phyloP scores from a whole-genome alignment of 2,113 vertebrate species.

The Charina bottae region DNA sequence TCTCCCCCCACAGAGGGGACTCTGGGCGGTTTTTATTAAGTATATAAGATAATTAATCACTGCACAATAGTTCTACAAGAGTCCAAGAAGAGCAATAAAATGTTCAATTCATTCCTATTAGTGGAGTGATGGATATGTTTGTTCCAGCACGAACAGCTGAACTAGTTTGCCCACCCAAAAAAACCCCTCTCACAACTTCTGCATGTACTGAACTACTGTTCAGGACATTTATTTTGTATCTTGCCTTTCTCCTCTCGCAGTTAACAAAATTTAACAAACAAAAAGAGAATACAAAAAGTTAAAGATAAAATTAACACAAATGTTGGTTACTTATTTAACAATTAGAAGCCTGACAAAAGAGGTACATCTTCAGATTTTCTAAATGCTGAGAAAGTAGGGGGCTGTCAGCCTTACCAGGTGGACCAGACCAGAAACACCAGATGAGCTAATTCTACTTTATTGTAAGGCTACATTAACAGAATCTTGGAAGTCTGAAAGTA shows the following conservation, averaged over 20 bases:
- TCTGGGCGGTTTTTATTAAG: too few relatives aligned
- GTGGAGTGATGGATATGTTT: not conserved
- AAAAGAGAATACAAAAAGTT: not conserved
- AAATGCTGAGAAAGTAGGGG: not conserved
- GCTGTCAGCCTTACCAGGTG: too few relatives aligned
- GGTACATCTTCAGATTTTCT: not conserved
- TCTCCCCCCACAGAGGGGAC: too few relatives aligned
- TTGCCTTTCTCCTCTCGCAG: not conserved
- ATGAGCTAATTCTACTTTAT: too few relatives aligned
- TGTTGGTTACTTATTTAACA: too few relatives aligned
- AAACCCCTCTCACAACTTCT: not conserved
- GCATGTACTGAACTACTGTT: not conserved
- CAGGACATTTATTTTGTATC: not conserved
- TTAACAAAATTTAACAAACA: not conserved
- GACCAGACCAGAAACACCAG: too few relatives aligned
- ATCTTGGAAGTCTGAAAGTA: too few relatives aligned
- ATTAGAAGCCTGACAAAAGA: not conserved
- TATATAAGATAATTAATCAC: slow-evolving; percentile 11
- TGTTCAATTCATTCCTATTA: not conserved
- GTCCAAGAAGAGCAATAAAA: not conserved
- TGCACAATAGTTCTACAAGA: not conserved
- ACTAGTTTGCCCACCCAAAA: not conserved
- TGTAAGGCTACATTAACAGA: too few relatives aligned
- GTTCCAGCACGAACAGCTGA: not conserved
- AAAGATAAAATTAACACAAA: not conserved